These are phyloP conservation scores for Amblyjoppa fuscipennis DNA, from an alignment of 2,888 invertebrate genomes.

Conservation along the genomic window DNA sequence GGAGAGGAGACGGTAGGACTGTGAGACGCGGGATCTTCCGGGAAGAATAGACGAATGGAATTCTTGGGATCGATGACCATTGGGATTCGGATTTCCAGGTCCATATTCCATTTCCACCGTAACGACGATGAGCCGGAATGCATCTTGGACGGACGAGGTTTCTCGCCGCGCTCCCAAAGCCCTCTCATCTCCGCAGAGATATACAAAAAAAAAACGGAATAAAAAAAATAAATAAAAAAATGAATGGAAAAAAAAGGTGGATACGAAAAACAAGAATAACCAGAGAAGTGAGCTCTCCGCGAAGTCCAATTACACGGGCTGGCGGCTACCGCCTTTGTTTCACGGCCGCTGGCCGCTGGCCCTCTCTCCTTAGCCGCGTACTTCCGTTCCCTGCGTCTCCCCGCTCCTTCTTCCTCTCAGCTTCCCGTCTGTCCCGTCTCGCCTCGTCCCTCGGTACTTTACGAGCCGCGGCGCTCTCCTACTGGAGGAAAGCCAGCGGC, in stretches of 20 bases:
- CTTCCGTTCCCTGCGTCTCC: conserved; percentile 71
- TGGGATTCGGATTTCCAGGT: neutral
- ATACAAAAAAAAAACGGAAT: conserved; percentile 11
- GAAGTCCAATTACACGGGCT: conserved; percentile 85
- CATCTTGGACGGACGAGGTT: conserved; percentile 43
- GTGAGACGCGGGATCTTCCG: neutral
- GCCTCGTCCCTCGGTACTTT: conserved; percentile 59
- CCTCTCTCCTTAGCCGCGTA: conserved; percentile 73
- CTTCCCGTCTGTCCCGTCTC: conserved; percentile 44
- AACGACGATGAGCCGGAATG: conserved; percentile 32
- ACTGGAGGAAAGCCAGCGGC: conserved; percentile 69
- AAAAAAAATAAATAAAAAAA: conserved; percentile 25
- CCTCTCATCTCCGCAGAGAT: conserved; percentile 19
- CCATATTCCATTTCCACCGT: conserved; percentile 8
- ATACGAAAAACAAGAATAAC: conserved; percentile 62
- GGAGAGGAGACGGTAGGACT: neutral
- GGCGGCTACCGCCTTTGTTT: conserved; percentile 84
- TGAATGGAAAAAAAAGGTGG: conserved; percentile 41
- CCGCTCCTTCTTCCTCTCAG: conserved; percentile 55
- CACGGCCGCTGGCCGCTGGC: conserved; percentile 84
- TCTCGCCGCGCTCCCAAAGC: conserved; percentile 40
- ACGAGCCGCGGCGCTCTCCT: conserved; percentile 59
- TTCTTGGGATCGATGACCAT: neutral
- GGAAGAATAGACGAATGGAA: neutral
- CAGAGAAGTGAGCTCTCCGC: conserved; percentile 64